Evolutionary conservation across 2,888 invertebrate species (phyloP).

Genomic region (Drosophila maculinotata): DNA sequence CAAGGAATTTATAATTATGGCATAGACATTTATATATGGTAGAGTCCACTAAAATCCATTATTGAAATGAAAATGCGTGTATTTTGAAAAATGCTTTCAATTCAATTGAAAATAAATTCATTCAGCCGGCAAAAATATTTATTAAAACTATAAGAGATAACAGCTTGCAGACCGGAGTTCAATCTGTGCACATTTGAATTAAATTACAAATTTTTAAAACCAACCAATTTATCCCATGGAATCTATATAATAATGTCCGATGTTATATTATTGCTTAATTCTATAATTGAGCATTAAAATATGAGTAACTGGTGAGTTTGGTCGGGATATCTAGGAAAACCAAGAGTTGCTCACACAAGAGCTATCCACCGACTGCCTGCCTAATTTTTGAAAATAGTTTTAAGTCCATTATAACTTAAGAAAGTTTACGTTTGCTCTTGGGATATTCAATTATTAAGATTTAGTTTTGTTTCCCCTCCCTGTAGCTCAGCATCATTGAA

Average conservation of each 20-base stretch:
- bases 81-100: too few species aligned
- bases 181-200: background rate
- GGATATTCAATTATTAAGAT: too few species aligned
- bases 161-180: too few species aligned
- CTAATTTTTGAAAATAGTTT: too few species aligned
- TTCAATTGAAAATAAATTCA: background rate
- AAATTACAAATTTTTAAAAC: background rate
- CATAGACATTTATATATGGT: background rate
- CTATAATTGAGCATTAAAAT: background rate
- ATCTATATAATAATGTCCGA: background rate
- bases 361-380: too few species aligned
- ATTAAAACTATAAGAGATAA: background rate
- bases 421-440: too few species aligned
- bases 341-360: too few species aligned
- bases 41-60: too few species aligned
- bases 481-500: slow-evolving; percentile 20
- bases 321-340: background rate
- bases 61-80: too few species aligned
- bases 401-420: too few species aligned
- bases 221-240: background rate
- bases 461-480: slow-evolving; percentile 1
- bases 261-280: background rate
- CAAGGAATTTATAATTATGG: background rate
- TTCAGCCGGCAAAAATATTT: background rate
- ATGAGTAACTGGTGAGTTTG: background rate